Percentiles rank a stretch among this genome's conserved stretches.
Conservation (phyloP, 2,113 vertebrate species). For the Rhinopomastus cyanomelas region DNA sequence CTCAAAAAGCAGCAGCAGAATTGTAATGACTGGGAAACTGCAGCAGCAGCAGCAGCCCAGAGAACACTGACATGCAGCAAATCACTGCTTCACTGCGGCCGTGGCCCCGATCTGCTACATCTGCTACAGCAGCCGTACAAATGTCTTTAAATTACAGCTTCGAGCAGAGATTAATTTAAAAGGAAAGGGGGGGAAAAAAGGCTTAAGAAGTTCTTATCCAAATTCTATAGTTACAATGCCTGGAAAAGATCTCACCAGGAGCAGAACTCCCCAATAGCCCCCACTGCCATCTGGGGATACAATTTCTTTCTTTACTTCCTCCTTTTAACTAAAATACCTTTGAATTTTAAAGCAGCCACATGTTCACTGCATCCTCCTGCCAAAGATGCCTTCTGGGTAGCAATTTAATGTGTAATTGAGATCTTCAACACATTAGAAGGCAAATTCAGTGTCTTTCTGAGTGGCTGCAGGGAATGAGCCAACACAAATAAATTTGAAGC, state of each 20-base stretch:
- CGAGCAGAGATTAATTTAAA: not conserved
- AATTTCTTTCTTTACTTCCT: not conserved
- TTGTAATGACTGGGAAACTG: not conserved
- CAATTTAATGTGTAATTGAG: slow-evolving; percentile 31
- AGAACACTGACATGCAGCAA: not conserved
- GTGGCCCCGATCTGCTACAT: not conserved
- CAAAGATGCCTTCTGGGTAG: slow-evolving; percentile 11
- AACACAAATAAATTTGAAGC: not conserved
- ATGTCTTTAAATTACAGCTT: not conserved
- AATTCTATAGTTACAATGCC: not conserved
- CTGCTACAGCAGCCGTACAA: not conserved
- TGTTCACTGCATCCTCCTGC: not conserved
- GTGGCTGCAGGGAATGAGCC: not conserved
- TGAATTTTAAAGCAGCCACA: not conserved
- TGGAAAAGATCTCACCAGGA: not conserved
- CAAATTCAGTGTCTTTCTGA: slow-evolving; percentile 1
- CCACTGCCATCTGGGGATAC: not conserved
- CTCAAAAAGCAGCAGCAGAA: slow-evolving; percentile 1
- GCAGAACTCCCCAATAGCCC: not conserved
- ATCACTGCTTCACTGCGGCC: not conserved
- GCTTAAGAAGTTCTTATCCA: not conserved
- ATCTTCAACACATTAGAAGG: slow-evolving; percentile 2
- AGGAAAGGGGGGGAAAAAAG: not conserved
- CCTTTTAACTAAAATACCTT: not conserved
- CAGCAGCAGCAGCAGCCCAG: not conserved